A percentile compares a stretch with the other conserved stretches of the same genome.
phyloP scores from a whole-genome alignment of 2,888 invertebrate genomes.

The Drosophila crucigera region DNA sequence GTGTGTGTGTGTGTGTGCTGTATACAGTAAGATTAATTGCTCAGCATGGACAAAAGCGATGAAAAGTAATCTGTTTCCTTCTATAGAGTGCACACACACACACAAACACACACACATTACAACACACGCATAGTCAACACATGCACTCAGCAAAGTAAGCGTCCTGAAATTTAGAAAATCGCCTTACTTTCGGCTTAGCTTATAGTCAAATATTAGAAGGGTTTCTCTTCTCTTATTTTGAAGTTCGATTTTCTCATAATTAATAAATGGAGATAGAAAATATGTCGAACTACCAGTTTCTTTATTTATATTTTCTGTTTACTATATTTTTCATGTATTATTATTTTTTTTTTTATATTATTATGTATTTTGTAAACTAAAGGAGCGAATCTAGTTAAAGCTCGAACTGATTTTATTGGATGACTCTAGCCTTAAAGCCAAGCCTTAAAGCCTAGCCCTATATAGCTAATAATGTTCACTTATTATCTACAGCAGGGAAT shows the following conservation, averaged over 20 bases:
- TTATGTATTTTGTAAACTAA: too few relatives aligned
- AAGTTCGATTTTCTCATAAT: background rate
- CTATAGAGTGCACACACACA: slow-evolving; percentile 19
- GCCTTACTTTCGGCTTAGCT: background rate
- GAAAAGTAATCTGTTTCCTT: slow-evolving; percentile 75
- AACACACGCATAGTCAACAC: background rate
- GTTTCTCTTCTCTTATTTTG: background rate
- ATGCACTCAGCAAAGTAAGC: background rate
- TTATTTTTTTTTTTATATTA: too few relatives aligned
- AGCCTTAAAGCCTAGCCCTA: too few relatives aligned
- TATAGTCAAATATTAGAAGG: background rate
- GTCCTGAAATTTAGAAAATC: background rate
- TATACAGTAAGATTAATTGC: slow-evolving; percentile 75
- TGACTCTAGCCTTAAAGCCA: too few relatives aligned
- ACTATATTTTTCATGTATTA: too few relatives aligned
- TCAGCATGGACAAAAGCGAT: slow-evolving; percentile 69
- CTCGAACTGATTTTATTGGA: too few relatives aligned
- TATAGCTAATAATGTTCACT: too few relatives aligned
- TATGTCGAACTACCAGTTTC: background rate
- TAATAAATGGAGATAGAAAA: background rate
- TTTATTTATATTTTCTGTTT: too few relatives aligned
- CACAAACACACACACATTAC: background rate
- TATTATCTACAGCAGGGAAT: too few relatives aligned
- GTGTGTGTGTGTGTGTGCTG: background rate
- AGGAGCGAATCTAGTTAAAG: too few relatives aligned